Evolutionary conservation across 2,113 vertebrate species (phyloP), one percentile per base, ranked within the genome.

Genomic region (Rhinopomastus cyanomelas): DNA sequence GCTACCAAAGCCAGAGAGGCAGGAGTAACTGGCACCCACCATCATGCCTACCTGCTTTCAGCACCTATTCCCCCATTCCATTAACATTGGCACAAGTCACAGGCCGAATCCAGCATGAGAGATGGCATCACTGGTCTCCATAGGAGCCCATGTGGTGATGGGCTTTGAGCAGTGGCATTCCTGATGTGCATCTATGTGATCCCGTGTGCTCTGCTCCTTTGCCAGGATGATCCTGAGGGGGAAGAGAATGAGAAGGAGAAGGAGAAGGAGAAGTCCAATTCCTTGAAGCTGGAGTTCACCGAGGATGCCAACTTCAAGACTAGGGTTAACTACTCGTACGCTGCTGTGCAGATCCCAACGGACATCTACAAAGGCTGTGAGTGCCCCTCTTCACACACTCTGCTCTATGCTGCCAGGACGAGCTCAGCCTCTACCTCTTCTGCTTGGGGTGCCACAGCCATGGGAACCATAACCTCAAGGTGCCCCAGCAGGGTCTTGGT

Each of bases 311-410:
- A 99, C 97, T 99, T 99, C 96, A 99, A 99, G 96, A 99, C 98
- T 95, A 99, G 98, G 96, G 99, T 99, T 97, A 99, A 99, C 98
- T 99, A 99, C 95, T 99, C 98, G 0, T 98, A 98, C 12, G 98
- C 99, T 7, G 99, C 99, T 0, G 99, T 99, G 85, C 99, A 99
- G 98, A 99, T 99, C 95, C 99, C 99, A 44, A 99, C 99, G n/a
- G 99, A 99, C 97, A 99, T 99, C 97, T 99, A 99, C 98, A 99
- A 99, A 97, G 99, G 99, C 98, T 99, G 99, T 99, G 95, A 99
- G 99, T 99, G 93, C 62, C 60, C 44, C 57, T 86, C 60, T 49
- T 78, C 67, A 37, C 32, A 46, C 3, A 0, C 16, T 51, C 77
- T 3, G 2, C 18, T 65, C 59, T 7, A 6, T 0, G 0, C 82